Evolutionary conservation across 2,113 vertebrate species (phyloP), one percentile per base, ranked within the genome.

Genomic region (Grallaria varia): DNA sequence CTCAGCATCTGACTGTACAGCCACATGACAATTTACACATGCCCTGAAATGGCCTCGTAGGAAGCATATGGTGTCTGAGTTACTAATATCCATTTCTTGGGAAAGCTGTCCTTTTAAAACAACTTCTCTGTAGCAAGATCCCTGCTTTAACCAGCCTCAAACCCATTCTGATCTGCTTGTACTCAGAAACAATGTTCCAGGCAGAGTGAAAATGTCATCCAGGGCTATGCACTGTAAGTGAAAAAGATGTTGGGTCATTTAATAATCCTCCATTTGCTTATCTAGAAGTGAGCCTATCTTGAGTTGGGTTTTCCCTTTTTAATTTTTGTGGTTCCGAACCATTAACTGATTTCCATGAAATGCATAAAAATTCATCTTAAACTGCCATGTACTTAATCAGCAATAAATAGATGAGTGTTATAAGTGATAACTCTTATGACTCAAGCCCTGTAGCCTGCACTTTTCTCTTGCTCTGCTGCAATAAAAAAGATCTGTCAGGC

Each of bases 341-440:
- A 91, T 86, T 90, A 96, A 72, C 56, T 75, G 63, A 89, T 95
- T 95, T 90, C 91, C 7, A 2, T 77, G 42, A 87, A 90, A 45
- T 31, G 44, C 66, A 44, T 79, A 81, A 87, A 89, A 93, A 74
- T 52, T 67, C 66, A 75, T 3, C 60, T 87, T 72, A 53, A 74
- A 56, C 33, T 59, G 39, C 52, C 73, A 81, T 39, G 52, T 74
- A 90, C 52, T 89, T 95, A 44, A 94, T 92, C 68, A 84, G 64
- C 64, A 68, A 91, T 87, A 95, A 84, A 87, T 49, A 81, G 69
- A 78, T 64, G 73, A 77, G 64, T 71, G 87, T 56, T 79, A 27
- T 35, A 83, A 83, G 75, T 25, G 82, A 72, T 79, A 85, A 79
- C 47, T 86, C 50, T 28, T 71, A 55, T 8, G 67, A 58, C 24